Evolutionary conservation across 2,113 vertebrate genomes (phyloP).

Genomic region (Callorhinus ursinus): DNA sequence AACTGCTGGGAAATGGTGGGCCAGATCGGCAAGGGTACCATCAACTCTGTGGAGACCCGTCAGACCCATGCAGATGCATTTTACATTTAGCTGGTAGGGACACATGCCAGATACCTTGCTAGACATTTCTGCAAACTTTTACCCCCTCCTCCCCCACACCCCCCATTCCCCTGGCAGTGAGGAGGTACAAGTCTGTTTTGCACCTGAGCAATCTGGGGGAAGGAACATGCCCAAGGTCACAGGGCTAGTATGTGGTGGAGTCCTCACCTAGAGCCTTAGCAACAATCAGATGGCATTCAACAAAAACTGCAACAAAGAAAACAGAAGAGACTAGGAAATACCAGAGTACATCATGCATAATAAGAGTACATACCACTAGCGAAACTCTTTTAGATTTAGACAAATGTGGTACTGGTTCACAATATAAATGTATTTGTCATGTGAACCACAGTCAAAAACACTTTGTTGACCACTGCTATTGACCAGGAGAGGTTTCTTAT

Average conservation of each 20-base stretch:
- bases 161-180: background rate
- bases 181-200: background rate
- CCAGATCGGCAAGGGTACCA: background rate
- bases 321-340: background rate
- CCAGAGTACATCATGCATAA: background rate
- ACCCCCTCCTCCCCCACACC: background rate
- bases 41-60: background rate
- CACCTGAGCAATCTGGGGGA: background rate
- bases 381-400: background rate
- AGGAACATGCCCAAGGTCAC: background rate
- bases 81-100: background rate
- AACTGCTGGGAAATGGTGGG: background rate
- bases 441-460: background rate
- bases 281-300: background rate
- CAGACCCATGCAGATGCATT: background rate
- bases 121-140: background rate
- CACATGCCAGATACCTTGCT: background rate
- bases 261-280: background rate
- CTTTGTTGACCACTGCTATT: background rate
- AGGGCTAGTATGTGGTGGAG: background rate
- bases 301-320: background rate
- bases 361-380: background rate
- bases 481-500: background rate
- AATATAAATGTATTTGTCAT: background rate
- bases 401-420: background rate